Evolutionary conservation across 2,888 invertebrate genomes (phyloP).

Genomic region (Rhodophaea formosa): DNA sequence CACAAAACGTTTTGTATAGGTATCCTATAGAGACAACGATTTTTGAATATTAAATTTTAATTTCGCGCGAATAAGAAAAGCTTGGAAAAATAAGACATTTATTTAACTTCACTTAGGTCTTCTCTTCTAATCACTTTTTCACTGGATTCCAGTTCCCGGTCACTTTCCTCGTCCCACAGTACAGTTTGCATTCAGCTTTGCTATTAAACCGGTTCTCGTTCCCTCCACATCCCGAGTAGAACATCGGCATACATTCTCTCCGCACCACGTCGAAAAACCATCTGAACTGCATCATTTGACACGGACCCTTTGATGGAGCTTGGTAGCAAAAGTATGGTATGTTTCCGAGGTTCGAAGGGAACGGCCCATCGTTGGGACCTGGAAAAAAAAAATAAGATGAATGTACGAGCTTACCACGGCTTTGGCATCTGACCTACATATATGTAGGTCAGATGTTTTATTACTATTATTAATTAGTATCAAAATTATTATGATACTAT

Average conservation of each 20-base stretch:
- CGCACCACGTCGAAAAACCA: slow-evolving; percentile 68
- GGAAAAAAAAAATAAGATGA: slow-evolving; percentile 39
- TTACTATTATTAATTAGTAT: too few species aligned
- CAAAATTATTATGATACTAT: too few species aligned
- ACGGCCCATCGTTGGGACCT: slow-evolving; percentile 62
- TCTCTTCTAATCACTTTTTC: too few species aligned
- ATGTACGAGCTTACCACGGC: too few species aligned
- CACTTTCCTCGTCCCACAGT: background rate
- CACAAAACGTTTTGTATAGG: too few species aligned
- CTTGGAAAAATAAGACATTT: too few species aligned
- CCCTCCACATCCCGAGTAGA: slow-evolving; percentile 72
- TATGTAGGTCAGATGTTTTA: too few species aligned
- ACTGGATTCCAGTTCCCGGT: background rate
- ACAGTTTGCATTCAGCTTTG: slow-evolving; percentile 1
- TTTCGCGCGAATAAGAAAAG: too few species aligned
- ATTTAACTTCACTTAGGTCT: too few species aligned
- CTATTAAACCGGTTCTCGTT: slow-evolving; percentile 52
- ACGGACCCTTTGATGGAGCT: slow-evolving; percentile 61
- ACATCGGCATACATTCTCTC: slow-evolving; percentile 63
- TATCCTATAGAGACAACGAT: too few species aligned
- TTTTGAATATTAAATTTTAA: too few species aligned
- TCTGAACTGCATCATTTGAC: slow-evolving; percentile 44
- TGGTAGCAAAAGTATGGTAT: slow-evolving; percentile 71
- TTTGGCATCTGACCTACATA: too few species aligned
- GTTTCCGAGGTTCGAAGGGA: slow-evolving; percentile 60